phyloP scores from a whole-genome alignment of 2,113 vertebrate species.

The Catharus minimus region DNA sequence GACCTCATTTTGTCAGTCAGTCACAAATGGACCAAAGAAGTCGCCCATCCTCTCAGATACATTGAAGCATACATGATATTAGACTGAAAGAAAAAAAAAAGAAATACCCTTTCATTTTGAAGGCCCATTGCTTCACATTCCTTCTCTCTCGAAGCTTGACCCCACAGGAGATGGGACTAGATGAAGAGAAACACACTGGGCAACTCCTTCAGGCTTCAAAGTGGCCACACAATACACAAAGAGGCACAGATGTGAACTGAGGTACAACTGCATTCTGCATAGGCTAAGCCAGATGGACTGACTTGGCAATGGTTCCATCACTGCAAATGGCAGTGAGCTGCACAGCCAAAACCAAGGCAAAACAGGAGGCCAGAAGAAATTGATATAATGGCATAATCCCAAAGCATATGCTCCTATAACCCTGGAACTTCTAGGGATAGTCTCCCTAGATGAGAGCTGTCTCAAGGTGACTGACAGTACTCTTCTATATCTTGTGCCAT shows the following conservation, averaged over 20 bases:
- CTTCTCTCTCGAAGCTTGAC: background rate
- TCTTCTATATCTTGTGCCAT: background rate
- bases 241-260: background rate
- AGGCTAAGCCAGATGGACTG: background rate
- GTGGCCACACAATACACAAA: fast-evolving
- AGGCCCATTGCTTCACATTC: background rate
- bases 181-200: fast-evolving
- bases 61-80: background rate
- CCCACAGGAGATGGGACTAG: background rate
- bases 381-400: background rate
- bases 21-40: background rate
- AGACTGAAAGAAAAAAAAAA: background rate
- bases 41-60: background rate
- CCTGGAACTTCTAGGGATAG: too few relatives aligned
- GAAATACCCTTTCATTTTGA: background rate
- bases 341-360: background rate
- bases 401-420: background rate
- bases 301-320: background rate
- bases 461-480: background rate
- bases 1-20: background rate
- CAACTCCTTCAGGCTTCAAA: background rate
- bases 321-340: background rate
- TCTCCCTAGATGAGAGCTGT: background rate
- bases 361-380: background rate
- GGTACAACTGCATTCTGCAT: background rate